Evolutionary conservation across 2,113 vertebrate genomes (phyloP), one percentile per base, ranked within the genome.

Genomic region (Capreolus pygargus): DNA sequence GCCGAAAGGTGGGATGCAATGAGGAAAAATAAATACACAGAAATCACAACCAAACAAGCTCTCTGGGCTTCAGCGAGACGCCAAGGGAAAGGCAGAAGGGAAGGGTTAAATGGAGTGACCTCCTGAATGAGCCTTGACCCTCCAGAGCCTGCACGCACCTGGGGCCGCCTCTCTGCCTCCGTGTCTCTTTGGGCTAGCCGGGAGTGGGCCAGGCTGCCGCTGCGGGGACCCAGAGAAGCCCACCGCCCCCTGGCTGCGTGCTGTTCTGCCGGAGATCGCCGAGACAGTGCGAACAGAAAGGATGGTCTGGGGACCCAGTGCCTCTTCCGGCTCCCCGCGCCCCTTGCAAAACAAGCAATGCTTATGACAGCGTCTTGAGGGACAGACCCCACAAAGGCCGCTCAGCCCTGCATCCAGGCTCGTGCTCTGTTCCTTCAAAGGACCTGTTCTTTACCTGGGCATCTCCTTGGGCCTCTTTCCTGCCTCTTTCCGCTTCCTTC

Each of bases 41-140:
- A 98, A 97, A 83, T 91, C 84, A 92, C 45, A n/a, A 84, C 57
- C 85, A 95, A 47, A 52, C 50, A 43, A n/a, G 27, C 54, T 64
- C 57, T 39, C 92, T 94, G 79, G 61, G 47, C 79, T 58, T 79
- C 89, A 87, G 61, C 39, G 58, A 74, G 83, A 96, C 60, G 45
- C n/a, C 54, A 45, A 76, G 52, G 60, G 64, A 55, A 89, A 54
- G 6, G 39, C 50, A 91, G 76, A 88, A 52, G 39, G 45, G 11
- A 86, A 55, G 39, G 25, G 16, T 91, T 54, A 81, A 43, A 47
- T 27, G 25, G 15, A 30, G n/a, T 36, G 52, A 50, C 47, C 58
- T 70, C 16, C 60, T 13, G 54, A 67, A 61, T 16, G 43, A 70
- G 52, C 6, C 58, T 28, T 27, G 16, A 5, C 7, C 27, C 4